Percentiles rank a stretch among this genome's conserved stretches.
phyloP scores from a whole-genome alignment of 2,888 invertebrate species.

The Vesta saturnalis region DNA sequence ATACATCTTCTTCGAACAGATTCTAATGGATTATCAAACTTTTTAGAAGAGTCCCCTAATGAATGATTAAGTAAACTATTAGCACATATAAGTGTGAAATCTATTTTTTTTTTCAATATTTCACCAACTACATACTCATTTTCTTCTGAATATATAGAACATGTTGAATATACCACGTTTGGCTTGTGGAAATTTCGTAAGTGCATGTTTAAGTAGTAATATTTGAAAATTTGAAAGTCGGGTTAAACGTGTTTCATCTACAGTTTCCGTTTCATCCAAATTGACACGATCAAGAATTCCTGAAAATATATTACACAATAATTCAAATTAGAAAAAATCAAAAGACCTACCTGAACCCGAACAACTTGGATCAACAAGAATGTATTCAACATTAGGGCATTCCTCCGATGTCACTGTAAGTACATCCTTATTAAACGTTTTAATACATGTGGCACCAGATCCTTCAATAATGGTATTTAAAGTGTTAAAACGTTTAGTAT shows the following conservation, averaged over 20 bases:
- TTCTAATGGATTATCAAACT: constrained; percentile 66
- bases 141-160: constrained; percentile 89
- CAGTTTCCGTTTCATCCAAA: constrained; percentile 50
- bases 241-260: constrained; percentile 66
- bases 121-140: constrained; percentile 91
- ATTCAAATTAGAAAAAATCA: no score
- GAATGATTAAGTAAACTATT: constrained; percentile 69
- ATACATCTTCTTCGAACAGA: constrained; percentile 77
- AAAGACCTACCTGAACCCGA: constrained; percentile 91
- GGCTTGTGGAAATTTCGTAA: constrained; percentile 83
- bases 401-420: constrained; percentile 70
- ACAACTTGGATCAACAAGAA: constrained; percentile 86
- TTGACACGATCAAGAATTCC: constrained; percentile 70
- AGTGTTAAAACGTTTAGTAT: constrained; percentile 71
- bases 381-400: constrained; percentile 80
- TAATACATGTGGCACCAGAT: constrained; percentile 75
- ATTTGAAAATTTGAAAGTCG: constrained; percentile 83
- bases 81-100: constrained; percentile 72
- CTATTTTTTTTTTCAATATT: constrained; percentile 68
- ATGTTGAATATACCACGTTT: constrained; percentile 96
- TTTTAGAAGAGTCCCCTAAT: constrained; percentile 69
- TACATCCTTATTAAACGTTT: constrained; percentile 76
- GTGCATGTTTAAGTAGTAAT: constrained; percentile 85
- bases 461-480: constrained; percentile 72
- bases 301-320: constrained; percentile 47